Percentiles rank a stretch among this genome's conserved stretches.
Evolutionary conservation across 2,113 vertebrate species (phyloP).

Genomic region (Drymodes brunneopygia): DNA sequence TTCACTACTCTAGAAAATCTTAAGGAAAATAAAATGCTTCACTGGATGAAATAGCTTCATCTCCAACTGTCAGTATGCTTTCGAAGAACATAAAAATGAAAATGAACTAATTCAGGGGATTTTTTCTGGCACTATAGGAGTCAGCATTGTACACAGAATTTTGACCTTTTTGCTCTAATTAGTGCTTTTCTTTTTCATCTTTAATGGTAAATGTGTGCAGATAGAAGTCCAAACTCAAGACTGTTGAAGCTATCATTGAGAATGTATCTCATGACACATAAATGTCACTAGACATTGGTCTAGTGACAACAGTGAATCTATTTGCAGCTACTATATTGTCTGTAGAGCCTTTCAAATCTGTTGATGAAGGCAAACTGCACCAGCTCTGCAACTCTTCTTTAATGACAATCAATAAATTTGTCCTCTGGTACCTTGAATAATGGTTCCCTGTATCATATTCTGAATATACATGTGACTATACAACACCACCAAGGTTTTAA

Average conservation of each 20-base stretch:
- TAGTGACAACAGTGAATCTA: background rate
- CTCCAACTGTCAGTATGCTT: background rate
- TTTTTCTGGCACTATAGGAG: background rate
- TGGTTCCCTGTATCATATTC: background rate
- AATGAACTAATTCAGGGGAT: background rate
- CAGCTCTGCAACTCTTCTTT: background rate
- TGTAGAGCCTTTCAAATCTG: background rate
- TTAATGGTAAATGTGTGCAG: background rate
- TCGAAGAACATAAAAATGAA: background rate
- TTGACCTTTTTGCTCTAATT: background rate
- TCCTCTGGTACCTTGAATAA: background rate
- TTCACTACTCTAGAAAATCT: background rate
- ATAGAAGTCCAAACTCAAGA: background rate
- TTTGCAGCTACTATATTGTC: background rate
- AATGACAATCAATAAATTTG: background rate
- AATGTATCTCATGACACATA: background rate
- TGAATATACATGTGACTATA: background rate
- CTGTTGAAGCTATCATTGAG: background rate
- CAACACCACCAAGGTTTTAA: background rate
- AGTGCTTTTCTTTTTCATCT: background rate
- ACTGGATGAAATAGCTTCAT: background rate
- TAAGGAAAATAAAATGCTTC: background rate
- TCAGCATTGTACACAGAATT: background rate
- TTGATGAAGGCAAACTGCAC: background rate
- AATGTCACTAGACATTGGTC: background rate